phyloP scores from a whole-genome alignment of 1,140 invertebrate species.

The Pararge aegeria region DNA sequence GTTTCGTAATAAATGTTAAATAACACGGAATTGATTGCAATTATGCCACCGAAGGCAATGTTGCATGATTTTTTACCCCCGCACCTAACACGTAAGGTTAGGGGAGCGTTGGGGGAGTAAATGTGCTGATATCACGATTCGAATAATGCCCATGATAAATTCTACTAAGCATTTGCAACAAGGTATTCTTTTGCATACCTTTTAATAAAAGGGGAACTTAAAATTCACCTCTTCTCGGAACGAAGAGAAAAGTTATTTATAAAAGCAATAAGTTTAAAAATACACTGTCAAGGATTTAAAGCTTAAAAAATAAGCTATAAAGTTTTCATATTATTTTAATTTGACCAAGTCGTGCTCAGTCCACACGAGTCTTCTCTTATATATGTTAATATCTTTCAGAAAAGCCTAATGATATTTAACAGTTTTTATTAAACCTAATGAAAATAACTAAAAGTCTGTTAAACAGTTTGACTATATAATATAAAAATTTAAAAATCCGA shows the following conservation, averaged over 20 bases:
- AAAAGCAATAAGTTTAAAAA: conserved; percentile 6
- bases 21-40: conserved; percentile 33
- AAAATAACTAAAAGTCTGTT: too few relatives aligned
- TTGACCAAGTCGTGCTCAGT: too few relatives aligned
- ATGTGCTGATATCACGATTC: conserved; percentile 53
- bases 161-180: conserved; percentile 21
- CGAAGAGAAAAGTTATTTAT: neutral
- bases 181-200: conserved; percentile 18
- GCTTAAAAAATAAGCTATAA: neutral
- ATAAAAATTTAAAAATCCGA: too few relatives aligned
- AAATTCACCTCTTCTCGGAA: neutral
- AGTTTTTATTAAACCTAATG: too few relatives aligned
- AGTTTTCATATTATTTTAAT: neutral
- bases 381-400: too few relatives aligned
- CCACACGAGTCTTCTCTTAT: too few relatives aligned
- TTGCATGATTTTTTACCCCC: conserved; percentile 62
- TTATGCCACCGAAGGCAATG: conserved; percentile 32
- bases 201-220: conserved; percentile 15
- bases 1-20: conserved; percentile 41
- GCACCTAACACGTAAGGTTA: conserved; percentile 45
- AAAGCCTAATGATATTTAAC: too few relatives aligned
- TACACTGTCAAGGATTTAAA: conserved; percentile 1
- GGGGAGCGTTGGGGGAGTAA: conserved; percentile 46
- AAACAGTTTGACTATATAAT: too few relatives aligned
- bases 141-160: conserved; percentile 34